Evolutionary conservation across 1,140 invertebrate genomes (phyloP).

Genomic region (Zaprionus africanus): DNA sequence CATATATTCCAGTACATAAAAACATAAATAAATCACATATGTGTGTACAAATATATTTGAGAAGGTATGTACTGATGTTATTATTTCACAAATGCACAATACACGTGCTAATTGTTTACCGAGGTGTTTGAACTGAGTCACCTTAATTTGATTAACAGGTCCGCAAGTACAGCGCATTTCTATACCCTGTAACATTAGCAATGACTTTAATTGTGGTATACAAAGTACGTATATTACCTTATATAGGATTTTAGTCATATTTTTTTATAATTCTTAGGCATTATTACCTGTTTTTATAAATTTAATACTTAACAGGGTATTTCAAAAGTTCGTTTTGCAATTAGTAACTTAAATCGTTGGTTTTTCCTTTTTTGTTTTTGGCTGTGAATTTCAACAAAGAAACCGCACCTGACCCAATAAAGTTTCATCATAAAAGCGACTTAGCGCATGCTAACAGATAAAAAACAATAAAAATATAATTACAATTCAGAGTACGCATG

Average conservation of each 20-base stretch:
- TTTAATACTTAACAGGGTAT: background rate
- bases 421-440: constrained; percentile 33
- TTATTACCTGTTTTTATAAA: background rate
- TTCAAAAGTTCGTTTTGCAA: background rate
- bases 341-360: background rate
- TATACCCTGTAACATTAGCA: constrained; percentile 16
- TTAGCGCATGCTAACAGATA: constrained; percentile 23
- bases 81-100: constrained; percentile 44
- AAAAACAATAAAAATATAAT: constrained; percentile 9
- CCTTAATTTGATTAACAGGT: constrained; percentile 15
- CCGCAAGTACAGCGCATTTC: constrained; percentile 1
- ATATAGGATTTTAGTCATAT: background rate
- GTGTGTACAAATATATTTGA: background rate
- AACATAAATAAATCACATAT: no score
- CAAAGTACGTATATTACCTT: no score
- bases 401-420: constrained; percentile 39
- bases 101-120: constrained; percentile 43
- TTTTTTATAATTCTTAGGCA: background rate
- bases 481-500: constrained; percentile 2
- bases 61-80: constrained; percentile 24
- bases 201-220: background rate
- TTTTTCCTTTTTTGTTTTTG: background rate
- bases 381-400: constrained; percentile 20
- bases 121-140: constrained; percentile 53
- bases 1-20: background rate